Evolutionary conservation across 2,888 invertebrate genomes (phyloP).

Genomic region (Platycheirus rosarum): DNA sequence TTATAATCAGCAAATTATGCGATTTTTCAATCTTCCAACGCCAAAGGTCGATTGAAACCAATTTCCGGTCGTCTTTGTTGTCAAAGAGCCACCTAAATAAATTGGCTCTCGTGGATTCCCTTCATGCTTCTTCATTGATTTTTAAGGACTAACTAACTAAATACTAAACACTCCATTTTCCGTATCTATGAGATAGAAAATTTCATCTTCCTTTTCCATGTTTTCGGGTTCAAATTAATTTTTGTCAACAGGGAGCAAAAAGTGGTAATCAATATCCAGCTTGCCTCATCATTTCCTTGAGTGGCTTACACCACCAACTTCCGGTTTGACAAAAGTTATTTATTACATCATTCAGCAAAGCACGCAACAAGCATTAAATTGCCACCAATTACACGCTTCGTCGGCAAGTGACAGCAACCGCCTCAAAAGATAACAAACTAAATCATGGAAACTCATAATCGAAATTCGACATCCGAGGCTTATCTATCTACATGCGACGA

Average conservation of each 20-base stretch:
- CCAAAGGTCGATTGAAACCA: too few relatives aligned
- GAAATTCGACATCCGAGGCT: constrained; percentile 25
- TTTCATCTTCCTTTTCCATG: too few relatives aligned
- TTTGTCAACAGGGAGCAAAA: not conserved
- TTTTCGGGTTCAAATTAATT: not conserved
- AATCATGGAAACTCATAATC: constrained; percentile 44
- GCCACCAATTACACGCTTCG: constrained; percentile 49
- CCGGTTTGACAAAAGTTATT: constrained; percentile 38
- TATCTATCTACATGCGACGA: constrained; percentile 37
- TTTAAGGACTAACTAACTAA: too few relatives aligned
- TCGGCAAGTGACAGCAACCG: constrained; percentile 37
- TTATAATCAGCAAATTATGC: too few relatives aligned
- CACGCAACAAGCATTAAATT: constrained; percentile 52
- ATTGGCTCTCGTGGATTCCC: too few relatives aligned
- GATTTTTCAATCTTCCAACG: too few relatives aligned
- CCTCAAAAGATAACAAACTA: constrained; percentile 38
- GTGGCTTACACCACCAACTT: constrained; percentile 6
- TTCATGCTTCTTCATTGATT: too few relatives aligned
- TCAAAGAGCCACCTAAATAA: too few relatives aligned
- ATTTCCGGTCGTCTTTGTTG: too few relatives aligned
- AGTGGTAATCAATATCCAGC: not conserved
- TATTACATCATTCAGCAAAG: constrained; percentile 35
- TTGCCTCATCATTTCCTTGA: constrained; percentile 1
- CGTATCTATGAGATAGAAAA: too few relatives aligned
- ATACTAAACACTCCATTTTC: too few relatives aligned